Percentiles rank a stretch among this genome's conserved stretches.
Conservation (phyloP, 2,888 invertebrate genomes). For the Andrena bicolor region DNA sequence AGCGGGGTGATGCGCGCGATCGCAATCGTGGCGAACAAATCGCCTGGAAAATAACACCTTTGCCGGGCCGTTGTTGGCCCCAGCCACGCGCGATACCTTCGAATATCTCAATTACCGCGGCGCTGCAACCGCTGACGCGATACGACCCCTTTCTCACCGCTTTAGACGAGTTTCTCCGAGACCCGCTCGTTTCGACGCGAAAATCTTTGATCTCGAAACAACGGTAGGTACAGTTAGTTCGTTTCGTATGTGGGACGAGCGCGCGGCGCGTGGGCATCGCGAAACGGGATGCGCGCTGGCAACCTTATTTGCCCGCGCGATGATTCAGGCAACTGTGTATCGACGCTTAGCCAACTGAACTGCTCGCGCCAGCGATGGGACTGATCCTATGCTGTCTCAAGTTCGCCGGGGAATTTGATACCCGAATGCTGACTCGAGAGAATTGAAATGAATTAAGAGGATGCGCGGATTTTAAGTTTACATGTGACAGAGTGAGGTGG, state of each 20-base stretch:
- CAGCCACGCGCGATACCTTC: conserved; percentile 32
- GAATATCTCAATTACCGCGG: conserved; percentile 46
- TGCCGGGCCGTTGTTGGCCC: conserved; percentile 25
- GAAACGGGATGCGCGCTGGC: conserved; percentile 60
- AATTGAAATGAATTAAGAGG: too few species aligned
- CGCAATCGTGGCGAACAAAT: conserved; percentile 35
- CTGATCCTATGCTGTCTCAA: too few species aligned
- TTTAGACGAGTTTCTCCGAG: conserved; percentile 8
- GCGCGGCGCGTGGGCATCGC: conserved; percentile 58
- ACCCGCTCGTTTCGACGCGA: conserved; percentile 20
- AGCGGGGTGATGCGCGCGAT: conserved; percentile 4
- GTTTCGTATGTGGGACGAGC: conserved; percentile 65
- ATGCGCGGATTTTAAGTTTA: too few species aligned
- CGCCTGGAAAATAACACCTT: conserved; percentile 36
- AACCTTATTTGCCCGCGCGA: conserved; percentile 64
- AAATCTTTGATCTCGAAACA: conserved; percentile 56
- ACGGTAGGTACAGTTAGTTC: conserved; percentile 62
- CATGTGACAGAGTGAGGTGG: too few species aligned
- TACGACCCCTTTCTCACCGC: conserved; percentile 25
- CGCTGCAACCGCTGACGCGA: conserved; percentile 11
- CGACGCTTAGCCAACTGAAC: conserved; percentile 47
- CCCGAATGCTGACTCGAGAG: too few species aligned
- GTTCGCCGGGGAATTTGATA: too few species aligned
- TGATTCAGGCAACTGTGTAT: conserved; percentile 58
- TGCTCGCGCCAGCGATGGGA: conserved; percentile 34